Conservation (phyloP, 2,113 vertebrate genomes). For the Mirounga angustirostris region DNA sequence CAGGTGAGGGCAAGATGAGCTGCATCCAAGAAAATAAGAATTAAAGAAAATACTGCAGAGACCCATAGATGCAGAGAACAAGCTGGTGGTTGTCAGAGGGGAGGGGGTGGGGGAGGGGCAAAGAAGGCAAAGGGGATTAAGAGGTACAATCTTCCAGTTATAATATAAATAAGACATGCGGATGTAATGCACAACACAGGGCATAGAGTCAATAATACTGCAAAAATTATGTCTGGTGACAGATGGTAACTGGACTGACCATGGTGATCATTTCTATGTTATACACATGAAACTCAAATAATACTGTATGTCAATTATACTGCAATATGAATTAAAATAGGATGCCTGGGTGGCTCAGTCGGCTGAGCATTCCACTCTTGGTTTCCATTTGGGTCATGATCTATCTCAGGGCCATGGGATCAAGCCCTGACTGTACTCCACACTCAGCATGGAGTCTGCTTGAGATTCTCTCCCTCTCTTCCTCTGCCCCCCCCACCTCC, state of each 20-base stretch:
- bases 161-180: background rate
- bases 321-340: background rate
- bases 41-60: background rate
- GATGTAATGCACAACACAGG: background rate
- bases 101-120: background rate
- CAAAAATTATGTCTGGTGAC: background rate
- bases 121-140: background rate
- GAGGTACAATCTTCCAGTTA: background rate
- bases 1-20: background rate
- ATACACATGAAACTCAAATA: background rate
- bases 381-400: background rate
- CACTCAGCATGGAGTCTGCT: background rate
- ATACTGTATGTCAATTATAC: background rate
- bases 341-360: background rate
- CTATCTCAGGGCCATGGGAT: background rate
- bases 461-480: background rate
- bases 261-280: background rate
- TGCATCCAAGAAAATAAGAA: background rate
- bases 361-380: background rate
- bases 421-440: fast-evolving
- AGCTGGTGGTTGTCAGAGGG: background rate
- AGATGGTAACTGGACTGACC: background rate
- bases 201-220: background rate
- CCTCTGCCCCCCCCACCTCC: fast-evolving
- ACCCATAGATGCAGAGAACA: background rate